Conservation (phyloP, 2,113 vertebrate species). For the Cynopterus brachyotis region DNA sequence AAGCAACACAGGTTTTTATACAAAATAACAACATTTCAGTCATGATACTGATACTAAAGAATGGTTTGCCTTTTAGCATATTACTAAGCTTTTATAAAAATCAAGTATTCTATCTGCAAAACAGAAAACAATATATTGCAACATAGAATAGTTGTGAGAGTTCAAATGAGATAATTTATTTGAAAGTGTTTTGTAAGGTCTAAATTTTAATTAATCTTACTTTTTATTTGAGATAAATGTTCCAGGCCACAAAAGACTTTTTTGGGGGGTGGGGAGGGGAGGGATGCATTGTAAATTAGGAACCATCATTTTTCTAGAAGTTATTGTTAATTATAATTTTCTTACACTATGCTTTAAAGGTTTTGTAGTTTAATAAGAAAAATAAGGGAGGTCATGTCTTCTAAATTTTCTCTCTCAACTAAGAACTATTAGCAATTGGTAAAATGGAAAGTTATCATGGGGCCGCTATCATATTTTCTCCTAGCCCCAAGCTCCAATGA, state of each 20-base stretch:
- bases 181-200: background rate
- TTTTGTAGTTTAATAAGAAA: slow-evolving; percentile 16
- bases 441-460: background rate
- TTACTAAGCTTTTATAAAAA: background rate
- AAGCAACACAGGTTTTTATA: background rate
- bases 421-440: background rate
- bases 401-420: background rate
- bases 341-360: background rate
- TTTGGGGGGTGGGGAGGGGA: background rate
- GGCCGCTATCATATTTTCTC: background rate
- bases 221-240: background rate
- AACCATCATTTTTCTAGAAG: background rate
- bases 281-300: background rate
- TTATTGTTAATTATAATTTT: background rate
- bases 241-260: background rate
- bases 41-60: background rate
- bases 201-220: background rate
- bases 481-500: background rate
- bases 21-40: background rate
- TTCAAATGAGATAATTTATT: background rate
- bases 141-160: background rate
- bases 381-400: background rate
- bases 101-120: background rate
- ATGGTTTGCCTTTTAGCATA: background rate
- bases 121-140: background rate